Evolutionary conservation across 2,797 vertebrate species (phyloP).

Genomic region (Pseudomugil tenellus): DNA sequence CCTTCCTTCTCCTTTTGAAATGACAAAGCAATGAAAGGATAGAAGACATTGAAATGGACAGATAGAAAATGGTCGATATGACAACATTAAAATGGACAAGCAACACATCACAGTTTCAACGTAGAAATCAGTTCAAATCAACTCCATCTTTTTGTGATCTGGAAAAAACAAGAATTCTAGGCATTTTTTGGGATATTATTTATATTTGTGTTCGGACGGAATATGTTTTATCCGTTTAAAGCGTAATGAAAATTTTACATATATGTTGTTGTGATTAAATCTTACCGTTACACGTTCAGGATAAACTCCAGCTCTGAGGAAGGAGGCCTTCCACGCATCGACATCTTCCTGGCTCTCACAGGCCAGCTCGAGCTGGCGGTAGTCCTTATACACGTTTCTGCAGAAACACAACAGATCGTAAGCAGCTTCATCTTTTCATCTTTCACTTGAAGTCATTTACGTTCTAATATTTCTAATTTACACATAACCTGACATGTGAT

Average conservation of each 20-base stretch:
- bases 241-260: background rate
- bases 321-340: slow-evolving; percentile 98
- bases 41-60: slow-evolving; percentile 56
- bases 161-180: background rate
- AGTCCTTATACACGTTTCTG: slow-evolving; percentile 99
- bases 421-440: no score
- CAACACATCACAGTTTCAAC: background rate
- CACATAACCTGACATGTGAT: background rate
- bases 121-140: background rate
- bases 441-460: no score
- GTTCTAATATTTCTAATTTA: no score
- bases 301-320: slow-evolving; percentile 96
- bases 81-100: slow-evolving; percentile 46
- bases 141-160: background rate
- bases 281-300: slow-evolving; percentile 93
- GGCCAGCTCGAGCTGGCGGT: slow-evolving; percentile 96
- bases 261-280: background rate
- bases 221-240: background rate
- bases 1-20: slow-evolving; percentile 79
- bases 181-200: background rate
- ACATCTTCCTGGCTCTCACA: slow-evolving; percentile 97
- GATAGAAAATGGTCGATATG: slow-evolving; percentile 43
- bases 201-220: background rate
- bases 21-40: slow-evolving; percentile 54
- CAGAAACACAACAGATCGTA: no score